A percentile compares a stretch with the other conserved stretches of the same genome.
Evolutionary conservation across 2,888 invertebrate genomes (phyloP).

Genomic region (Parnassius mnemosyne): DNA sequence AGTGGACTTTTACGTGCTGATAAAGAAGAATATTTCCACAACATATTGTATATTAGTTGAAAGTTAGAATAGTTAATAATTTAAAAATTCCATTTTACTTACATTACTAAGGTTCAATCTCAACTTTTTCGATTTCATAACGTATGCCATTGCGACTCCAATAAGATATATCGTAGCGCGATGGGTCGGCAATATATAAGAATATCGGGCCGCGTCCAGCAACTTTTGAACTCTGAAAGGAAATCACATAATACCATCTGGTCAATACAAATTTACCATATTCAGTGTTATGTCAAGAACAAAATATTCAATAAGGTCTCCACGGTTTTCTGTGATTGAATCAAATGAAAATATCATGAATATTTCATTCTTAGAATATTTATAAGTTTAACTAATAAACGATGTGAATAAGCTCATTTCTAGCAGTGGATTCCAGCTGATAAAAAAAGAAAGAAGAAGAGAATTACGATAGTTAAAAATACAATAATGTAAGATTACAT

Average conservation of each 20-base stretch:
- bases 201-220: constrained; percentile 71
- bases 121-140: constrained; percentile 64
- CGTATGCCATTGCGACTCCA: constrained; percentile 77
- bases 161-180: constrained; percentile 79
- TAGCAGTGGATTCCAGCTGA: no score
- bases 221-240: constrained; percentile 71
- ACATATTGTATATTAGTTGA: no score
- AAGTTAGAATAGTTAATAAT: no score
- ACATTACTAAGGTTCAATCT: constrained; percentile 63
- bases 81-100: constrained; percentile 36
- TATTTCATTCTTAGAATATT: no score
- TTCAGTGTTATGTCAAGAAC: constrained; percentile 4
- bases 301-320: constrained; percentile 8
- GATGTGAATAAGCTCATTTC: no score
- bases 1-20: no score
- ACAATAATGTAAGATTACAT: no score
- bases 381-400: no score
- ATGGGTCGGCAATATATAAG: constrained; percentile 79
- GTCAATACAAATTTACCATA: background rate
- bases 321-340: background rate
- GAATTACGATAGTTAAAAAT: no score
- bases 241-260: constrained; percentile 7
- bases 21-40: no score
- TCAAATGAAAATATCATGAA: background rate
- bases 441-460: no score